A percentile compares a stretch with the other conserved stretches of the same genome.
phyloP scores from a whole-genome alignment of 1,140 invertebrate genomes.

The fruit fly (Drosophila melanogaster) region Release_6_plus_ISO1_MT NT_033779.5:8745001-8745500 shows the following conservation, averaged over 20 bases:
- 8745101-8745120: not conserved
- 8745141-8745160: too few relatives aligned
- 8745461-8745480: conserved; percentile 61
- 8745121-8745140: too few relatives aligned
- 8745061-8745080: conserved; percentile 9
- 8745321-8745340: conserved; percentile 76
- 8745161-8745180: too few relatives aligned
- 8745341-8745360: conserved; percentile 83
- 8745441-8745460: conserved; percentile 65
- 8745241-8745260: too few relatives aligned
- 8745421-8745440: conserved; percentile 32
- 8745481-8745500: conserved; percentile 37
- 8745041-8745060: conserved; percentile 24
- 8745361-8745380: conserved; percentile 81
- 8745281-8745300: too few relatives aligned
- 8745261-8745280: too few relatives aligned
- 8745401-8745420: conserved; percentile 67
- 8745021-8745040: conserved; percentile 14
- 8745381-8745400: conserved; percentile 83
- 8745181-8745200: too few relatives aligned
- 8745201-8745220: too few relatives aligned
- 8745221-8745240: too few relatives aligned
- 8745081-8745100: not conserved
- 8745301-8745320: conserved; percentile 13
- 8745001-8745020: conserved; percentile 13